Evolutionary conservation across 2,113 vertebrate species (phyloP).

Genomic region (Copsychus sechellarum): DNA sequence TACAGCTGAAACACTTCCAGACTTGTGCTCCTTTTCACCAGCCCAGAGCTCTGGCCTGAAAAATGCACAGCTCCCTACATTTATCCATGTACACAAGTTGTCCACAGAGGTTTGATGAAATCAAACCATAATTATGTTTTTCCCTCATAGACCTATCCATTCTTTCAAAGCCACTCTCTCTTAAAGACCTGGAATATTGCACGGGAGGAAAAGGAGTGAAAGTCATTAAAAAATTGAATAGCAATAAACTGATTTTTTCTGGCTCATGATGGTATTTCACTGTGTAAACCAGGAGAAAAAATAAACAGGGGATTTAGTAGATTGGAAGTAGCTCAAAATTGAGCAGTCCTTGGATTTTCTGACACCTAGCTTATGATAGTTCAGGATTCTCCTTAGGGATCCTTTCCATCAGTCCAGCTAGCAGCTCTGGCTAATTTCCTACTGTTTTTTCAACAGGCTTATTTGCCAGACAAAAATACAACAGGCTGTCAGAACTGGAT

Average conservation of each 20-base stretch:
- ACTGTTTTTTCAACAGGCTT: not conserved
- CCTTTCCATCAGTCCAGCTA: slow-evolving; percentile 23
- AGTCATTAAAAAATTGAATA: slow-evolving; percentile 73
- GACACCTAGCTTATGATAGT: slow-evolving; percentile 53
- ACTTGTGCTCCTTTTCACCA: not conserved
- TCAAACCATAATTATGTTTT: not conserved
- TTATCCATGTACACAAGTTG: not conserved
- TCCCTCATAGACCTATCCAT: not conserved
- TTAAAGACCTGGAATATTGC: slow-evolving; percentile 29
- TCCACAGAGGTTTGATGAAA: not conserved
- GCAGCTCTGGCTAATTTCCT: slow-evolving; percentile 46
- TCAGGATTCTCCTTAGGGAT: slow-evolving; percentile 18
- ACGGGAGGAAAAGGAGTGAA: not conserved
- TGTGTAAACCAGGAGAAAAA: slow-evolving; percentile 68
- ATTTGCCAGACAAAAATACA: slow-evolving; percentile 58
- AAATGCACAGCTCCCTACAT: not conserved
- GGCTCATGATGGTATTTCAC: slow-evolving; percentile 62
- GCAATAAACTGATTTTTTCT: slow-evolving; percentile 70
- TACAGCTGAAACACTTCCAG: not conserved
- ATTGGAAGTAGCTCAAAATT: slow-evolving; percentile 66
- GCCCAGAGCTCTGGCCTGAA: not conserved
- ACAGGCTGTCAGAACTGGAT: slow-evolving; percentile 63
- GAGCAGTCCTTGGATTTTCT: slow-evolving; percentile 60
- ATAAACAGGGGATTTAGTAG: slow-evolving; percentile 67
- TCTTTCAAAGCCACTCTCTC: not conserved